Evolutionary conservation across 2,888 invertebrate genomes (phyloP).

Genomic region (Ephialtes manifestator): DNA sequence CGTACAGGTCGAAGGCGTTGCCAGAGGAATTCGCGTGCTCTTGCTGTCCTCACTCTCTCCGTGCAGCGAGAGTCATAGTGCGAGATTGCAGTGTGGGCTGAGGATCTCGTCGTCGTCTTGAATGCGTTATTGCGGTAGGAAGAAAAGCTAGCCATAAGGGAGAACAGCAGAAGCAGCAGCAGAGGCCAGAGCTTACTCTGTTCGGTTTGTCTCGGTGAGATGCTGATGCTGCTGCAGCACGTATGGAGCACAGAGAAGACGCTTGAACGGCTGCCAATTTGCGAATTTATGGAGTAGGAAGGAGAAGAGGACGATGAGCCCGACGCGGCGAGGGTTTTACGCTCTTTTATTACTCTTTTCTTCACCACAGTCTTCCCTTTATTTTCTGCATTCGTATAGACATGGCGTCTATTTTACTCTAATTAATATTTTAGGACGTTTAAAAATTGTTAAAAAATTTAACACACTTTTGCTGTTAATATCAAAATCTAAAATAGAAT

Average conservation of each 20-base stretch:
- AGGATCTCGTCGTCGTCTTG: constrained; percentile 57
- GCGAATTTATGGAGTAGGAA: constrained; percentile 69
- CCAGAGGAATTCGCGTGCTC: constrained; percentile 64
- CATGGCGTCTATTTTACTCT: neutral
- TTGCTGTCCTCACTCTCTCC: constrained; percentile 19
- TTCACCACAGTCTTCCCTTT: neutral
- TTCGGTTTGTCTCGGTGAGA: constrained; percentile 39
- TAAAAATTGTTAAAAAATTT: too few relatives aligned
- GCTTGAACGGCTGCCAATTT: constrained; percentile 72
- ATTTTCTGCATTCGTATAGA: constrained; percentile 1
- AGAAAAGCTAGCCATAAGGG: constrained; percentile 53
- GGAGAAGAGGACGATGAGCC: constrained; percentile 66
- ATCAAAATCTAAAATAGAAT: too few relatives aligned
- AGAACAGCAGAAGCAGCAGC: constrained; percentile 45
- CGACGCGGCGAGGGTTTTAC: constrained; percentile 24
- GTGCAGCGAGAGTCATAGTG: constrained; percentile 3
- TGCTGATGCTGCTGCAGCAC: constrained; percentile 38
- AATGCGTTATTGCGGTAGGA: constrained; percentile 68
- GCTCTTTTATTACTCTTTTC: constrained; percentile 9
- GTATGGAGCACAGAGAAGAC: constrained; percentile 46
- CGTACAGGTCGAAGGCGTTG: constrained; percentile 64
- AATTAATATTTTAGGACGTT: too few relatives aligned
- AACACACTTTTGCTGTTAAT: too few relatives aligned
- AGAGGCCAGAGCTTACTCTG: constrained; percentile 29
- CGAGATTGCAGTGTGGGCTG: constrained; percentile 45